Evolutionary conservation across 1,140 invertebrate species (phyloP).

Genomic region (Microplitis mediator): DNA sequence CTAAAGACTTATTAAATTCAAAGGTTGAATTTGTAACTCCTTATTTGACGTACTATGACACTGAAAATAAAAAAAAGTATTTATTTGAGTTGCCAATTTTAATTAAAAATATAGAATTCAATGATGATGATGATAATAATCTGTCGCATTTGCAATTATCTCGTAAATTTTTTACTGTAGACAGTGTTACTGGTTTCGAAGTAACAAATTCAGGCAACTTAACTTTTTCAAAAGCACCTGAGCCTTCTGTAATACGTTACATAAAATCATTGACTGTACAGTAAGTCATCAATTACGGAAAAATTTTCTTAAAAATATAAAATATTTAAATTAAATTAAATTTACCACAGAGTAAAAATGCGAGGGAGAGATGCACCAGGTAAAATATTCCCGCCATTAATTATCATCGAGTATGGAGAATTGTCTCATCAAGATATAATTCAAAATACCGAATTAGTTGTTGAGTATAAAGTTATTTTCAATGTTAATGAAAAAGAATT

Average conservation of each 20-base stretch:
- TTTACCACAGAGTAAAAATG: conserved; percentile 58
- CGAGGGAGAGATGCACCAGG: conserved; percentile 60
- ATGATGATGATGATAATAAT: conserved; percentile 50
- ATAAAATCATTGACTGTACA: conserved; percentile 56
- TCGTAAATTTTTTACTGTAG: conserved; percentile 72
- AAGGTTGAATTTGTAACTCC: conserved; percentile 66
- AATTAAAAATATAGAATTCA: conserved; percentile 47
- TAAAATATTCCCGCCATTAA: conserved; percentile 67
- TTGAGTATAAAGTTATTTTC: conserved; percentile 68
- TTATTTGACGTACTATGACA: conserved; percentile 61
- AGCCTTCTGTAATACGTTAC: conserved; percentile 48
- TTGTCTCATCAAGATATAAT: conserved; percentile 58
- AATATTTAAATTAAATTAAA: conserved; percentile 1
- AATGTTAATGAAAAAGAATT: conserved; percentile 60
- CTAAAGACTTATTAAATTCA: conserved; percentile 63
- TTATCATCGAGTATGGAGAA: conserved; percentile 66
- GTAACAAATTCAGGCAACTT: conserved; percentile 40
- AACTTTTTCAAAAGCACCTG: conserved; percentile 30
- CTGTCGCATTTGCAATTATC: conserved; percentile 68
- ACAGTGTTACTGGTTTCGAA: conserved; percentile 62
- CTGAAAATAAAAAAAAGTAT: conserved; percentile 53
- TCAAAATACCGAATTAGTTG: conserved; percentile 54
- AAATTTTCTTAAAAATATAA: not conserved
- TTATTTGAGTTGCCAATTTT: conserved; percentile 68
- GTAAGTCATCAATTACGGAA: conserved; percentile 39